Evolutionary conservation across 1,140 invertebrate genomes (phyloP).

Genomic region (Scaptomyza montana): DNA sequence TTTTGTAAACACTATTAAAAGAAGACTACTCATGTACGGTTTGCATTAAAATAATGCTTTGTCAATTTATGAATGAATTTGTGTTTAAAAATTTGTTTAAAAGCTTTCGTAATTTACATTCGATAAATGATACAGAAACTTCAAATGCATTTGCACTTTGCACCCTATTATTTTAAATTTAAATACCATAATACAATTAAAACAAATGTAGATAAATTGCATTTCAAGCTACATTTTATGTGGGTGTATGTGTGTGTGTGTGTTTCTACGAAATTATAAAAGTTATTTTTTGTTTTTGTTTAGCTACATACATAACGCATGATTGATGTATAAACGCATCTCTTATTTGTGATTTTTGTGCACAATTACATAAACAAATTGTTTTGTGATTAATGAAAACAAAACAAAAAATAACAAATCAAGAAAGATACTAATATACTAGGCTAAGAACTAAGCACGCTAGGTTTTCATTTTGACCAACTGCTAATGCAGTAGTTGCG

Average conservation of each 20-base stretch:
- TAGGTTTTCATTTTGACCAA: neutral
- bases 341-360: constrained; percentile 30
- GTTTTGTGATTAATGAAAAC: constrained; percentile 7
- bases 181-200: constrained; percentile 23
- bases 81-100: constrained; percentile 8
- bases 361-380: neutral
- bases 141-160: constrained; percentile 35
- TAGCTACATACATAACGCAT: constrained; percentile 11
- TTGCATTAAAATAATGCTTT: constrained; percentile 14
- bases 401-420: constrained; percentile 6
- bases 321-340: constrained; percentile 23
- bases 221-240: constrained; percentile 45
- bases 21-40: constrained; percentile 31
- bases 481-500: neutral
- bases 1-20: constrained; percentile 42
- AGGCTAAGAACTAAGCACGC: constrained; percentile 11
- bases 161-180: constrained; percentile 28
- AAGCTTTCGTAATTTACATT: constrained; percentile 42
- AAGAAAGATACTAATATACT: neutral
- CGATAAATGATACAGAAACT: constrained; percentile 30
- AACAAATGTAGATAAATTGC: constrained; percentile 51
- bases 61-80: constrained; percentile 28
- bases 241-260: constrained; percentile 12
- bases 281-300: neutral
- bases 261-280: constrained; percentile 22